Conservation (phyloP, 2,113 vertebrate species). For the Rhabdornis inornatus region DNA sequence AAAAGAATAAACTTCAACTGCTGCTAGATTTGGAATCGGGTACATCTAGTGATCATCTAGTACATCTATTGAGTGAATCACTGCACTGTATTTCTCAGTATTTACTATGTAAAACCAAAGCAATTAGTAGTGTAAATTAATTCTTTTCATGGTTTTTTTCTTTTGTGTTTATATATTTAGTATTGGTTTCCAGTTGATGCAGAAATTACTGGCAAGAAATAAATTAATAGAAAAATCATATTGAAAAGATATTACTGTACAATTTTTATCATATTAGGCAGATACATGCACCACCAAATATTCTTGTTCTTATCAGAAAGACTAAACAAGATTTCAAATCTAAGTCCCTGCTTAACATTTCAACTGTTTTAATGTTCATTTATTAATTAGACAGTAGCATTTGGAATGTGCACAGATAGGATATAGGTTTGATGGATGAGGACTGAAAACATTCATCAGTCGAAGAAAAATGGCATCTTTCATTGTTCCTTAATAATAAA, state of each 20-base stretch:
- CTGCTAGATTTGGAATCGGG: not conserved
- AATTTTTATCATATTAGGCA: not conserved
- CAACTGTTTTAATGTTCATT: not conserved
- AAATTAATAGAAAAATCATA: not conserved
- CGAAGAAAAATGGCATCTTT: not conserved
- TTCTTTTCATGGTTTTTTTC: not conserved
- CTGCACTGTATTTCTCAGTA: not conserved
- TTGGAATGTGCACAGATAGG: not conserved
- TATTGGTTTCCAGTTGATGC: not conserved
- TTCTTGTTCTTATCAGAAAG: not conserved
- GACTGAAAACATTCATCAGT: not conserved
- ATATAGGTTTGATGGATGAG: not conserved
- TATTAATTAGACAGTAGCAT: not conserved
- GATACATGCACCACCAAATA: not conserved
- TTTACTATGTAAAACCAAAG: not conserved
- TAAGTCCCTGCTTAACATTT: not conserved
- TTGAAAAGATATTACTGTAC: not conserved
- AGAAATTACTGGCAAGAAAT: not conserved
- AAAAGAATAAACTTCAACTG: slow-evolving; percentile 1
- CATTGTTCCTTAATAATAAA: not conserved
- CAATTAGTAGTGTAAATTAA: not conserved
- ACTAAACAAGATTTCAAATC: not conserved
- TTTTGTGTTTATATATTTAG: not conserved
- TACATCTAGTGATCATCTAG: not conserved
- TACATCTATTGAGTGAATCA: not conserved